Evolutionary conservation across 2,888 invertebrate genomes (phyloP), one percentile per base, ranked within the genome.

Genomic region (Epiblema foenella): DNA sequence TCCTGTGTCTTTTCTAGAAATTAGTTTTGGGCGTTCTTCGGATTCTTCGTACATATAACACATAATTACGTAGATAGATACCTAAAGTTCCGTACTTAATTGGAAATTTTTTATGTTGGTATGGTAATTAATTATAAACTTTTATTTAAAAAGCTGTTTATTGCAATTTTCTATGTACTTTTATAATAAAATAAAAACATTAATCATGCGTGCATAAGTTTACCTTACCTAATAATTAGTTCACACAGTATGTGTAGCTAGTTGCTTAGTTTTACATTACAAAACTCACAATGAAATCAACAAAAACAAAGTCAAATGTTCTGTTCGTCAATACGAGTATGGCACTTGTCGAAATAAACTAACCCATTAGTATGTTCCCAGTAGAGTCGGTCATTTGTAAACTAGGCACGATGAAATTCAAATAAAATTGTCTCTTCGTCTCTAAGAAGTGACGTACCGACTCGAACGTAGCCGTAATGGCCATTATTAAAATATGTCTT

Each of bases 381-480:
- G 56, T 56, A 56, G 0, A 29, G 7, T 15, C 29, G 11, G 17
- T 57, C 0, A 57, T 56, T 56, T 56, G 57, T 57, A 57, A 57
- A 57, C 37, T 9, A 37, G 33, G n/a, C 57, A 57, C 29, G 57
- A 10, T 57, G 57, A 57, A 57, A 37, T 37, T 57, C 57, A 57
- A 57, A 57, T 57, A 57, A 57, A 57, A 57, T 37, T 57, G 57
- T 57, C 57, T 37, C 37, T 37, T 10, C 11, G 17, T n/a, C 37
- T 57, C 57, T 37, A 3, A 57, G 57, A 57, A 57, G 57, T 37
- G 57, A 29, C 56, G 56, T n/a, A 56, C 56, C n/a, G 57, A 33
- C 57, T 17, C 33, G 29, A 29, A 56, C 57, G 37, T 17, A 4
- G 37, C 17, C 37, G 18, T 33, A 57, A n/a, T 57, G 11, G 57